phyloP scores from a whole-genome alignment of 2,888 invertebrate species.

The Carabus problematicus region DNA sequence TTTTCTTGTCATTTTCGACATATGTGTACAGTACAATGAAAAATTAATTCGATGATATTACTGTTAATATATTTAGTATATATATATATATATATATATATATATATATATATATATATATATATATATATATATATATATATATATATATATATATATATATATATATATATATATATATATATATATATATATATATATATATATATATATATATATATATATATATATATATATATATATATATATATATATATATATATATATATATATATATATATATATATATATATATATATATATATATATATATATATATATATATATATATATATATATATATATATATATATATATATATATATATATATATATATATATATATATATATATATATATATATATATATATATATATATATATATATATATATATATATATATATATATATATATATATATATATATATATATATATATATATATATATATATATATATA shows the following conservation, averaged over 20 bases:
- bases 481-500: slow-evolving; percentile 4
- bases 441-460: slow-evolving; percentile 4
- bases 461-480: slow-evolving; percentile 4
- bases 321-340: slow-evolving; percentile 4
- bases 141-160: slow-evolving; percentile 4
- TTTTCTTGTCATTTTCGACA: too few relatives aligned
- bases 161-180: slow-evolving; percentile 4
- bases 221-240: slow-evolving; percentile 4
- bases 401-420: slow-evolving; percentile 4
- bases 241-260: slow-evolving; percentile 4
- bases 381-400: slow-evolving; percentile 4
- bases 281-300: slow-evolving; percentile 4
- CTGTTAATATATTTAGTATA: too few relatives aligned
- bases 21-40: too few relatives aligned
- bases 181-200: slow-evolving; percentile 4
- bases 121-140: slow-evolving; percentile 4
- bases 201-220: slow-evolving; percentile 4
- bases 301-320: slow-evolving; percentile 4
- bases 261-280: slow-evolving; percentile 4
- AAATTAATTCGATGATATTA: too few relatives aligned
- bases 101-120: slow-evolving; percentile 4
- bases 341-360: slow-evolving; percentile 4
- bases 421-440: slow-evolving; percentile 4
- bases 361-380: slow-evolving; percentile 4
- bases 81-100: slow-evolving; percentile 4